Conservation (phyloP, 2,797 vertebrate genomes). For the Pipistrellus pygmaeus region DNA sequence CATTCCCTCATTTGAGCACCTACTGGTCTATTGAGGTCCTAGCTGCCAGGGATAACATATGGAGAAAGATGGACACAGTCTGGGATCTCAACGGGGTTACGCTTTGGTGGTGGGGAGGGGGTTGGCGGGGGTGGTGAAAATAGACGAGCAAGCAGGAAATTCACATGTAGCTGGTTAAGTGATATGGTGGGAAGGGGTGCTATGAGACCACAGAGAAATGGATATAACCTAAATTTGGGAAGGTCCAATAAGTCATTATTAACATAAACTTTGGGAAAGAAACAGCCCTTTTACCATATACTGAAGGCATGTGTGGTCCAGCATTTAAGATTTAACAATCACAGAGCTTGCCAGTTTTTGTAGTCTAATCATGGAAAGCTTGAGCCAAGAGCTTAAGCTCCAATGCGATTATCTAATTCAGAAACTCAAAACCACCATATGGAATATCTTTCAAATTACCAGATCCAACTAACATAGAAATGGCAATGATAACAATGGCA, state of each 20-base stretch:
- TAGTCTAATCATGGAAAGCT: neutral
- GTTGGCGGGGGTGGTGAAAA: neutral
- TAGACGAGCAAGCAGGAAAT: neutral
- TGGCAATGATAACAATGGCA: neutral
- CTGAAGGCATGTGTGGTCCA: neutral
- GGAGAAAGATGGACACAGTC: neutral
- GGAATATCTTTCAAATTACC: neutral
- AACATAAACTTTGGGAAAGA: neutral
- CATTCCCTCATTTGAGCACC: neutral
- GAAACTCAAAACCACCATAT: neutral
- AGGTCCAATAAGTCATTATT: neutral
- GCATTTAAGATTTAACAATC: neutral
- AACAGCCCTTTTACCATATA: neutral
- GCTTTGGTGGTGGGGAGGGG: neutral
- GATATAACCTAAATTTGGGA: neutral
- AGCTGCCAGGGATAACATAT: neutral
- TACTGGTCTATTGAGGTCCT: neutral
- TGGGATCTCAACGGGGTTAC: neutral
- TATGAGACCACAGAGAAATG: neutral
- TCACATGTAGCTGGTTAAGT: neutral
- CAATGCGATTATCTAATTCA: neutral
- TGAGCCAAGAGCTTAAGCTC: neutral
- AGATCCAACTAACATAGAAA: neutral
- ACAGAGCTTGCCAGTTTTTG: neutral
- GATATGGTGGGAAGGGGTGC: neutral